A percentile compares a stretch with the other conserved stretches of the same genome.
Evolutionary conservation across 1,140 invertebrate species (phyloP).

Genomic region (Drosophila albomicans): DNA sequence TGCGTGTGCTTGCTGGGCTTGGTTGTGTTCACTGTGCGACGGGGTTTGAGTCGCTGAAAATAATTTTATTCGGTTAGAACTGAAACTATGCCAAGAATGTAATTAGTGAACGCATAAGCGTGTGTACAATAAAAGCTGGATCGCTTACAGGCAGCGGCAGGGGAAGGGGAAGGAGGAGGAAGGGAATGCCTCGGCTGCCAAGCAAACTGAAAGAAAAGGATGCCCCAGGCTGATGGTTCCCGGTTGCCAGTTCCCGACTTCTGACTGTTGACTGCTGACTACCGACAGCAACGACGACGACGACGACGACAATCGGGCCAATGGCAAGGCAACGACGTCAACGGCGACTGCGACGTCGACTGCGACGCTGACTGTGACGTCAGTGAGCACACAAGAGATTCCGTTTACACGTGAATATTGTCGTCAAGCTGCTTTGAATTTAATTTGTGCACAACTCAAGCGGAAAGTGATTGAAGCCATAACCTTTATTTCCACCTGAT

Average conservation of each 20-base stretch:
- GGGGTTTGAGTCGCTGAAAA: slow-evolving; percentile 65
- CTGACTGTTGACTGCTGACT: neutral
- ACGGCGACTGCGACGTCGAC: neutral
- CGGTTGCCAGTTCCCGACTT: neutral
- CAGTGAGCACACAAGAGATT: slow-evolving; percentile 11
- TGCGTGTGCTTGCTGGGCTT: slow-evolving; percentile 28
- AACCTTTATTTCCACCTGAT: neutral
- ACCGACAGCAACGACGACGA: neutral
- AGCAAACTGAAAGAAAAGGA: slow-evolving; percentile 18
- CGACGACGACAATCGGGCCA: slow-evolving; percentile 20
- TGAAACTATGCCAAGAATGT: slow-evolving; percentile 95
- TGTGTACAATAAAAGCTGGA: slow-evolving; percentile 80
- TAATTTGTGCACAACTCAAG: slow-evolving; percentile 33
- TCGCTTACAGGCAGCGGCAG: slow-evolving; percentile 63
- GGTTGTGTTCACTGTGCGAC: slow-evolving; percentile 18
- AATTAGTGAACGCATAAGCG: slow-evolving; percentile 91
- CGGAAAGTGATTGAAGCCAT: slow-evolving; percentile 8
- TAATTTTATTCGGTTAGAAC: slow-evolving; percentile 79
- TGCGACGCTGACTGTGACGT: slow-evolving; percentile 23
- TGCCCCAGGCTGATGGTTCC: slow-evolving; percentile 9
- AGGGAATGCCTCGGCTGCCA: slow-evolving; percentile 45
- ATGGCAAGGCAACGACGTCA: slow-evolving; percentile 30
- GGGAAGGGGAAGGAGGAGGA: slow-evolving; percentile 59
- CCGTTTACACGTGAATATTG: slow-evolving; percentile 35
- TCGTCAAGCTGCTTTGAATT: slow-evolving; percentile 42